Base-by-base conservation (phyloP, 1,140 invertebrate species). In the Sitophilus oryzae region DNA sequence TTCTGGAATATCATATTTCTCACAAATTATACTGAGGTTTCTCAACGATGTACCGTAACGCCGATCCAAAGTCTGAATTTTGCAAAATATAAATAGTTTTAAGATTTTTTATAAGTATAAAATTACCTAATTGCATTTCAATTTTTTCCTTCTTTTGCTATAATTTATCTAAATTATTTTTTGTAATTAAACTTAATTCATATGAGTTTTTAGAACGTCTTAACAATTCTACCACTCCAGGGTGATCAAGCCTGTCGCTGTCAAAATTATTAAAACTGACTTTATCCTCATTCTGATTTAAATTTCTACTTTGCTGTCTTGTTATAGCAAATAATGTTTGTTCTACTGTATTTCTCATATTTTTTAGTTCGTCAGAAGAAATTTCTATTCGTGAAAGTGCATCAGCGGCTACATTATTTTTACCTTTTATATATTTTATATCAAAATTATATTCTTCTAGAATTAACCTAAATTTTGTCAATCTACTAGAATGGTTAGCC, bases 11-110 rank as follows among this genome's bases (percentile, higher is more conserved):
- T n/a, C n/a, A n/a, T n/a, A n/a, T 47, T 58, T 30, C 35, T 53
- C 19, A 35, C 47, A 58, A 25, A 58, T 46, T 25, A 30, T 22
- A 16, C 23, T 34, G 35, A 45, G 50, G 42, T 52, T 50, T 58
- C 49, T 53, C 47, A 58, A 58, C 56, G 50, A 58, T 49, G 34
- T 42, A 53, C 25, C 11, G n/a, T 19, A 38, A 35, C 47, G 54
- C 21, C 23, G 47, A 56, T 56, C 47, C n/a, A n/a, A n/a, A n/a
- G n/a, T n/a, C n/a, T 37, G 16, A 37, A 37, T 37, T 6, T n/a
- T n/a, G n/a, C n/a, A n/a, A n/a, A n/a, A n/a, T n/a, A n/a, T n/a
- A n/a, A n/a, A n/a, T n/a, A n/a, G 16, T n/a, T 4, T 37, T 6
- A 14, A 5, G 11, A 6, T 37, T n/a, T n/a, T 37, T 37, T 5